A percentile compares a stretch with the other conserved stretches of the same genome.
Conservation (phyloP, 2,113 vertebrate species). For the Xiphophorus hellerii region DNA sequence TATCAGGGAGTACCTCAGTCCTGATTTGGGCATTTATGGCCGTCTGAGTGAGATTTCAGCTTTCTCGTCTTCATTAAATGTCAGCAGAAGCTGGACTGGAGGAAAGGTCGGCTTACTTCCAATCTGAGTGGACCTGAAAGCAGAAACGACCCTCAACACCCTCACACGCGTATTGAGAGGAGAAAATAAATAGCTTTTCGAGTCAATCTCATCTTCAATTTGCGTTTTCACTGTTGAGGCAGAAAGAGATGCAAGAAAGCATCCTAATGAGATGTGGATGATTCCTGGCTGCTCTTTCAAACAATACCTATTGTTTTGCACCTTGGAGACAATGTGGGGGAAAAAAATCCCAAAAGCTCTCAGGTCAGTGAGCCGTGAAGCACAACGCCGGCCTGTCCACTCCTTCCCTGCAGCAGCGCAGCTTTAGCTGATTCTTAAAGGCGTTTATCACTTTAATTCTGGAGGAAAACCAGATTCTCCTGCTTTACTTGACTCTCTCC, state of each 20-base stretch:
- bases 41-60: constrained; percentile 7
- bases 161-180: constrained; percentile 8
- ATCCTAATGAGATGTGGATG: constrained; percentile 49
- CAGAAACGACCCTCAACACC: constrained; percentile 3
- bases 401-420: background rate
- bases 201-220: constrained; percentile 51
- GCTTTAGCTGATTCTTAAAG: constrained; percentile 21
- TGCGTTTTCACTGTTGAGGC: constrained; percentile 27
- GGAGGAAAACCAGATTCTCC: constrained; percentile 1
- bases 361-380: constrained; percentile 40
- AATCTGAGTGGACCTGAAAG: constrained; percentile 9
- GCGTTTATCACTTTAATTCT: background rate
- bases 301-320: constrained; percentile 48
- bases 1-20: constrained; percentile 1
- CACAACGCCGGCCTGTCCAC: constrained; percentile 10
- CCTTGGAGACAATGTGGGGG: constrained; percentile 8
- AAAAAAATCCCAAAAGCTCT: constrained; percentile 33
- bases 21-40: constrained; percentile 6
- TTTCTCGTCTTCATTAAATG: constrained; percentile 24
- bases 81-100: constrained; percentile 11
- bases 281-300: constrained; percentile 16
- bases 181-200: constrained; percentile 42
- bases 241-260: constrained; percentile 33
- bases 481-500: constrained; percentile 1
- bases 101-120: constrained; percentile 4